Percentiles rank a stretch among this genome's conserved stretches.
phyloP scores from a whole-genome alignment of 2,113 vertebrate species.

The Erythrolamprus reginae region DNA sequence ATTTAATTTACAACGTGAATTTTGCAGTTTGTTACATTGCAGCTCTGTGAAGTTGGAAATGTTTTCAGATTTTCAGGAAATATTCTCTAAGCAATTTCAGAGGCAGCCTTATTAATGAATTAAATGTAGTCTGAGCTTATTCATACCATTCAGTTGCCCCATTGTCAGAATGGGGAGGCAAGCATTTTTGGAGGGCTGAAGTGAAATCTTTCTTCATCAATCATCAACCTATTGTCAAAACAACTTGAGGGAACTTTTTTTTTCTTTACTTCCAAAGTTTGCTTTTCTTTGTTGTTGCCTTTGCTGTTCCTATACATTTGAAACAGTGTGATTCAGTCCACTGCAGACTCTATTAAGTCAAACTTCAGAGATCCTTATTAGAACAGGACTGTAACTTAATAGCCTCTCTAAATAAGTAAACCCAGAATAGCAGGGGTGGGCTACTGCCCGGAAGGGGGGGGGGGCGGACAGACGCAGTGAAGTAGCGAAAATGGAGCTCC shows the following conservation, averaged over 20 bases:
- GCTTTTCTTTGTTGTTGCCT: not conserved
- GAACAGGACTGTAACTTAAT: not conserved
- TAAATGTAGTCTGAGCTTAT: not conserved
- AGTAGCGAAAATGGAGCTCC: no score
- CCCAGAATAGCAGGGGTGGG: no score
- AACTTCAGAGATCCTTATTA: not conserved
- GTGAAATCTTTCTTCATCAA: not conserved
- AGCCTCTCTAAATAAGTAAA: not conserved
- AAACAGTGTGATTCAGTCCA: not conserved
- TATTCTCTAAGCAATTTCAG: not conserved
- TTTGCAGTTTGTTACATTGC: not conserved
- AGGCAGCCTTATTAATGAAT: not conserved
- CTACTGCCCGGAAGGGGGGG: no score
- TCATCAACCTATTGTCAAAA: not conserved
- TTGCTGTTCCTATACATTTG: not conserved
- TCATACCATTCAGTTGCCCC: not conserved
- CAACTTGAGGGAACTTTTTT: not conserved
- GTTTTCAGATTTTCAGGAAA: not conserved
- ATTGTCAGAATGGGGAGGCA: not conserved
- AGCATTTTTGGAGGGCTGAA: not conserved
- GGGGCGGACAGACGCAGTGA: no score
- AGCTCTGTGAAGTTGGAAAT: not conserved
- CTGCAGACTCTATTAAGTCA: not conserved
- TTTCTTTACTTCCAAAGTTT: not conserved
- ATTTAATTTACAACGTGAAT: not conserved